Evolutionary conservation across 2,888 invertebrate genomes (phyloP), one percentile per base, ranked within the genome.

Genomic region (Operophtera brumata): DNA sequence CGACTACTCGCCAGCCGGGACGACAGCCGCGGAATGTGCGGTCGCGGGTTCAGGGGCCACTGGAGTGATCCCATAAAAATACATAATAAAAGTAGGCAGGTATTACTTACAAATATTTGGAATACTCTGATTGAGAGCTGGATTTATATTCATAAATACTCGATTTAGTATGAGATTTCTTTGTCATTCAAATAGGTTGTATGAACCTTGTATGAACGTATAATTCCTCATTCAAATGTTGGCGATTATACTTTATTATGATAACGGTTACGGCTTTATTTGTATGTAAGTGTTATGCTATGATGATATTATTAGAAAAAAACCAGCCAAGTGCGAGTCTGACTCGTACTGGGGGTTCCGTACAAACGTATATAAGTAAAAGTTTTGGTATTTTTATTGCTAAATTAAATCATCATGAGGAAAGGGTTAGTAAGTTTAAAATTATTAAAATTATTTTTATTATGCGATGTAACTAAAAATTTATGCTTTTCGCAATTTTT

Each of bases 251-350:
- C 10, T 35, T 13, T 25, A n/a, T 51, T 45, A 51, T 36, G 39
- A 25, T 28, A 13, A 43, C 47, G 11, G 39, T 47, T 51, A 51
- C 47, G 13, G 35, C 55, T 50, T 47, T 14, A 55, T 50, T 54
- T 44, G 14, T 26, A 35, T 20, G 20, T 20, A 2, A 20, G 28
- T 6, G 30, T 37, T 44, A 40, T 6, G 30, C 34, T 44, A 40
- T 40, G 40, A 12, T 35, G 35, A 54, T 32, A 54, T 13, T 13
- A n/a, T 34, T 20, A 20, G 20, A 3, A 20, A 20, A 20, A 20
- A 20, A n/a, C n/a, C n/a, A n/a, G n/a, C n/a, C n/a, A n/a, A n/a
- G n/a, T n/a, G n/a, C n/a, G n/a, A n/a, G n/a, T n/a, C n/a, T n/a
- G n/a, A n/a, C n/a, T n/a, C n/a, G n/a, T n/a, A n/a, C n/a, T n/a